A percentile compares a stretch with the other conserved stretches of the same genome.
Evolutionary conservation across 2,797 vertebrate genomes (phyloP).

Genomic region (Erethizon dorsatum): DNA sequence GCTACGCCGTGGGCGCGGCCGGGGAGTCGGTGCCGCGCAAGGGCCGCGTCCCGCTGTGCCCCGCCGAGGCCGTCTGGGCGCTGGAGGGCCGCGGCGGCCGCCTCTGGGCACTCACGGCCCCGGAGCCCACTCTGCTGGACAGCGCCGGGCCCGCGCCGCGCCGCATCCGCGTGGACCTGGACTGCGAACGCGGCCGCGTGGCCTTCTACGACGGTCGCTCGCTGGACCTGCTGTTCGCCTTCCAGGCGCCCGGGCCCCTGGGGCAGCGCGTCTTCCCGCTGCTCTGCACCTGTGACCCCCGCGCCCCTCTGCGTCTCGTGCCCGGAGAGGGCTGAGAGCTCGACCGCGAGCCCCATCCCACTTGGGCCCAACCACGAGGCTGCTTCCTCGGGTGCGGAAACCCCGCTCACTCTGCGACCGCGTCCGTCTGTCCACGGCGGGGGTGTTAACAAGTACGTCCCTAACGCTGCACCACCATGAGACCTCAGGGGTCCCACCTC

Average conservation of each 20-base stretch:
- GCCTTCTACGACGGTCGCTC: conserved; percentile 84
- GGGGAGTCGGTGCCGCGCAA: conserved; percentile 83
- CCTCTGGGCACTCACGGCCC: conserved; percentile 82
- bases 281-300: conserved; percentile 73
- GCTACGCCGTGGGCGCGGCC: conserved; percentile 78
- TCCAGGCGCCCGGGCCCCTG: conserved; percentile 76
- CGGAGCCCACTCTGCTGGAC: conserved; percentile 75
- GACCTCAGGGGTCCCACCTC: not conserved
- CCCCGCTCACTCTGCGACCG: not conserved
- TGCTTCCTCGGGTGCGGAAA: not conserved
- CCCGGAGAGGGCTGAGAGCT: conserved; percentile 68
- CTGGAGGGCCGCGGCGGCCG: conserved; percentile 79
- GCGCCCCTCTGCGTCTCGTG: conserved; percentile 71
- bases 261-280: conserved; percentile 82
- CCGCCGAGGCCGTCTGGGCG: conserved; percentile 79
- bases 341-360: not conserved
- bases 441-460: not conserved
- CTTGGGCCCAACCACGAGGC: not conserved
- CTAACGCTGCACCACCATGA: not conserved
- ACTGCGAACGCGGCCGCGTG: conserved; percentile 83
- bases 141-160: conserved; percentile 57
- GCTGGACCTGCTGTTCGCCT: conserved; percentile 81
- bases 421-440: rapidly evolving
- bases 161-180: conserved; percentile 84
- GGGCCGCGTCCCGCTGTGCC: conserved; percentile 78